These are phyloP conservation scores for Serilophus lunatus DNA, from an alignment of 2,113 vertebrate genomes.

Conservation along the genomic window DNA sequence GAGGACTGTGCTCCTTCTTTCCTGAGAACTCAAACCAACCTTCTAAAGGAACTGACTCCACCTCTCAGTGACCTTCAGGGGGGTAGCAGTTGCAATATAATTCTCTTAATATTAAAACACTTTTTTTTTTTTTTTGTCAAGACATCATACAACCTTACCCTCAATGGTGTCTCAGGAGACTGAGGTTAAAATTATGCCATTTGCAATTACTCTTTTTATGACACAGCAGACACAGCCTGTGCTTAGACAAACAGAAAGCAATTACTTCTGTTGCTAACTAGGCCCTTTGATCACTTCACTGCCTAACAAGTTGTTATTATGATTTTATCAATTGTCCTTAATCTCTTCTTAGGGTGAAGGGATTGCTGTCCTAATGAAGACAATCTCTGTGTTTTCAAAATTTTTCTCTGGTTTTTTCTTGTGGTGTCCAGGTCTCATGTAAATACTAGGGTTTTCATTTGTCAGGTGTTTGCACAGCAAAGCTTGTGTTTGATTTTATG, in stretches of 20 bases:
- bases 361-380: background rate
- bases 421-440: background rate
- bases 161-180: background rate
- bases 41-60: background rate
- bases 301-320: background rate
- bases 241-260: background rate
- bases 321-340: background rate
- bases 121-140: rapidly evolving
- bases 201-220: background rate
- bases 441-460: background rate
- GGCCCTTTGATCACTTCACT: background rate
- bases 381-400: background rate
- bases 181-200: background rate
- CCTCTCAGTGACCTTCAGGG: background rate
- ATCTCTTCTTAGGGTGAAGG: background rate
- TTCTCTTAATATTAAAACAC: background rate
- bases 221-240: background rate
- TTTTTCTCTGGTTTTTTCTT: background rate
- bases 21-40: background rate
- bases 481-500: background rate
- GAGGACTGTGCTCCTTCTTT: background rate
- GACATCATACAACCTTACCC: background rate
- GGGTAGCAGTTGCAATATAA: background rate
- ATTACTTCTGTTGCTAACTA: background rate
- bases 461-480: background rate